These are phyloP conservation scores for Alviniconcha strummeri DNA, from an alignment of 2,888 invertebrate species.

Conservation along the genomic window DNA sequence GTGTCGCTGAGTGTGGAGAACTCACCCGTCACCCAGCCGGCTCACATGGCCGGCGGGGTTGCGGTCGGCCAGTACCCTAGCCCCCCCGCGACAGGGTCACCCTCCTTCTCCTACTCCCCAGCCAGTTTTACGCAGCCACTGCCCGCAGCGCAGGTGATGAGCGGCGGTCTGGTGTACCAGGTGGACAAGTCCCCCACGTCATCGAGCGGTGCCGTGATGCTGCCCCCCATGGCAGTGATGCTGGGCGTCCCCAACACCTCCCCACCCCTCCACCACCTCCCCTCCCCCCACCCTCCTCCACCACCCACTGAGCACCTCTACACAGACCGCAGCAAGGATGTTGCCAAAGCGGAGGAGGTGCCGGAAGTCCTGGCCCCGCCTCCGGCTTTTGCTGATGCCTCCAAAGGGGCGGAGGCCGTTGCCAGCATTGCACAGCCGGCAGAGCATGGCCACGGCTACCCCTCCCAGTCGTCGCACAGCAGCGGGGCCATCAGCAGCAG, in stretches of 20 bases:
- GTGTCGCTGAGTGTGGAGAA: constrained; percentile 23
- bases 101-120: constrained; percentile 26
- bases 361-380: constrained; percentile 50
- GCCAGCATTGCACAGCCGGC: not conserved
- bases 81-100: not conserved
- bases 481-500: constrained; percentile 17
- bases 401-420: constrained; percentile 19
- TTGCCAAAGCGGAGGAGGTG: constrained; percentile 41
- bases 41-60: not conserved
- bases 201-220: not conserved
- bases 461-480: constrained; percentile 14
- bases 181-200: constrained; percentile 19
- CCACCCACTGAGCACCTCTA: not conserved
- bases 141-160: not conserved
- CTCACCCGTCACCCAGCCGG: constrained; percentile 14
- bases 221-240: not conserved
- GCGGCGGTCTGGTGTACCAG: not conserved
- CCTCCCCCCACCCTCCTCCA: not conserved
- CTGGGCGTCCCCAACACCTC: constrained; percentile 19
- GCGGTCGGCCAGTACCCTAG: not conserved
- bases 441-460: no score
- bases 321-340: constrained; percentile 27
- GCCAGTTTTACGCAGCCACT: constrained; percentile 12
- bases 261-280: not conserved
- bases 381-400: constrained; percentile 49